Percentiles rank a stretch among this genome's conserved stretches.
These are phyloP conservation scores for Bergia sp. DNA, from an alignment of 92 coral and sea anemone species.

Conservation along the genomic window DNA sequence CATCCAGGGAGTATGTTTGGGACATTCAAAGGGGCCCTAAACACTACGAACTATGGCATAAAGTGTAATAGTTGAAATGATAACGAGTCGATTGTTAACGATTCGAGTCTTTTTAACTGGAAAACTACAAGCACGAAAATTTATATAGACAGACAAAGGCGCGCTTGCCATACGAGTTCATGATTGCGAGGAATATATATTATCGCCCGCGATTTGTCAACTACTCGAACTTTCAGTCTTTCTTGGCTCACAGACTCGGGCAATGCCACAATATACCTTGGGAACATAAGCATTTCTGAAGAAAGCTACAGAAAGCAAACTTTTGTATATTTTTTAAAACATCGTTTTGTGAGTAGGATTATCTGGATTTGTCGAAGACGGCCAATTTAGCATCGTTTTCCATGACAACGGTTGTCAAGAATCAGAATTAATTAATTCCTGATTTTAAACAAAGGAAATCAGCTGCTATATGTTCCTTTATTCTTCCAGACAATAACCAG, in stretches of 20 bases:
- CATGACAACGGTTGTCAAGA: conserved; percentile 32
- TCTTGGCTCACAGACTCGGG: not conserved
- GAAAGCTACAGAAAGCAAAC: not conserved
- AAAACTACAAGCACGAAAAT: too few relatives aligned
- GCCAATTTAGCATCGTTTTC: not conserved
- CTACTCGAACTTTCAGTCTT: not conserved
- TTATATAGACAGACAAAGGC: too few relatives aligned
- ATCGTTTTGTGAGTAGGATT: not conserved
- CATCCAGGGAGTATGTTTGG: conserved; percentile 79
- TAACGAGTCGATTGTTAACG: not conserved
- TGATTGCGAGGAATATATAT: too few relatives aligned
- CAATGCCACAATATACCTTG: not conserved
- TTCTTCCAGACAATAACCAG: not conserved
- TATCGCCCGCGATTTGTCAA: too few relatives aligned
- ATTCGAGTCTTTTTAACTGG: not conserved
- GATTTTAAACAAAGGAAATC: not conserved
- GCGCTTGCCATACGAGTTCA: too few relatives aligned
- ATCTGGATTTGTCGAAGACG: not conserved
- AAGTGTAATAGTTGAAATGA: conserved; percentile 46
- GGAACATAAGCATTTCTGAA: not conserved
- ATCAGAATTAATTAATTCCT: not conserved
- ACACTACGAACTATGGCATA: conserved; percentile 84
- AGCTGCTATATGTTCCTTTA: not conserved
- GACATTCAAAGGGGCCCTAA: conserved; percentile 93
- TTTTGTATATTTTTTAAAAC: not conserved